phyloP scores from a whole-genome alignment of 2,797 vertebrate genomes.

The Manis crassicaudata region DNA sequence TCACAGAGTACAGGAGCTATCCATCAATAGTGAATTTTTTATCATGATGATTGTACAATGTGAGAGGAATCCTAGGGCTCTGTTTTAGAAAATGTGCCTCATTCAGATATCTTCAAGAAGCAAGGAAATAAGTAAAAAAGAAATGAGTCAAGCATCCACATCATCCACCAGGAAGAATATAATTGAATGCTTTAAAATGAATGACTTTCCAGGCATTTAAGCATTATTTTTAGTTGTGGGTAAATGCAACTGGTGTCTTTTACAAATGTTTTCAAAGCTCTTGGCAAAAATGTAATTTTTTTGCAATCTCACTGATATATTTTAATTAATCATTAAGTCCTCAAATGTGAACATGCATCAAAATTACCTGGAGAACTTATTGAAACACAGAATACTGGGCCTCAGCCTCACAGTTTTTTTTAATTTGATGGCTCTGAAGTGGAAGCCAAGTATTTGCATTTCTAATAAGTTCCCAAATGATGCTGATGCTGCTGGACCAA shows the following conservation, averaged over 20 bases:
- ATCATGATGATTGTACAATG: slow-evolving; percentile 16
- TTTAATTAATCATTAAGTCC: background rate
- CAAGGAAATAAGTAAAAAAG: slow-evolving; percentile 19
- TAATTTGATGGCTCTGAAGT: background rate
- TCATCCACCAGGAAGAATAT: slow-evolving; percentile 25
- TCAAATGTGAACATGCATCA: background rate
- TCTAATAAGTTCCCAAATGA: background rate
- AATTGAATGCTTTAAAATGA: slow-evolving; percentile 8
- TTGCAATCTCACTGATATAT: background rate
- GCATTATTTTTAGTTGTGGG: background rate
- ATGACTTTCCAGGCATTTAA: background rate
- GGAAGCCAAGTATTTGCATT: background rate
- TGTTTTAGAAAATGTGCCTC: slow-evolving; percentile 48
- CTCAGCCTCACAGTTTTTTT: background rate
- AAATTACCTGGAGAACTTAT: background rate
- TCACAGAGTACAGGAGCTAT: slow-evolving; percentile 59
- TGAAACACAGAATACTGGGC: background rate
- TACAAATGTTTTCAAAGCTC: background rate
- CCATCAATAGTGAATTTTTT: slow-evolving; percentile 43
- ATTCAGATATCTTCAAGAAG: slow-evolving; percentile 12
- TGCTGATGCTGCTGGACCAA: background rate
- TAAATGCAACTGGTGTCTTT: background rate
- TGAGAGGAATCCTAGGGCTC: slow-evolving; percentile 17
- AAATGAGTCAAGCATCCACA: background rate
- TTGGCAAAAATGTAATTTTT: background rate